Evolutionary conservation across 2,888 invertebrate genomes (phyloP).

Genomic region (Neoaliturus tenellus): DNA sequence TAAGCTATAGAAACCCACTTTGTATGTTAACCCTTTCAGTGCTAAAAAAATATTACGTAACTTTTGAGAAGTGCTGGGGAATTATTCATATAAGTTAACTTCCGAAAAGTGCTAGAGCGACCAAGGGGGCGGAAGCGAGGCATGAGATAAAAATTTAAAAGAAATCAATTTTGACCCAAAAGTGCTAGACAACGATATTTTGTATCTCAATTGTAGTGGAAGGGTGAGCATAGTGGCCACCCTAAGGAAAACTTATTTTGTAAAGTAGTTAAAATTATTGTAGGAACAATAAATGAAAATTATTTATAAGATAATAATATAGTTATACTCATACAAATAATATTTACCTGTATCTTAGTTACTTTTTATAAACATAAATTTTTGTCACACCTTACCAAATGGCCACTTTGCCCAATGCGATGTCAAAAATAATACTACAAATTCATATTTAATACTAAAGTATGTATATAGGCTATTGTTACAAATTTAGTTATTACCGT

Average conservation of each 20-base stretch:
- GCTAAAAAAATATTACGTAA: too few relatives aligned
- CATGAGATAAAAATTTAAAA: too few relatives aligned
- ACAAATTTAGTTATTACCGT: constrained; percentile 28
- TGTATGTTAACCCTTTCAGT: too few relatives aligned
- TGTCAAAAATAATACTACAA: constrained; percentile 47
- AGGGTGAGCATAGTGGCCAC: constrained; percentile 52
- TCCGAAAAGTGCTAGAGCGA: too few relatives aligned
- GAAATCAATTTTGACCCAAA: too few relatives aligned
- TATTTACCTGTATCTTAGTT: constrained; percentile 21
- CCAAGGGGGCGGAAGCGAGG: too few relatives aligned
- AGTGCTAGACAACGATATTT: too few relatives aligned
- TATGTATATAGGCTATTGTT: constrained; percentile 46
- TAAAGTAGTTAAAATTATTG: constrained; percentile 42
- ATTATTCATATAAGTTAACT: too few relatives aligned
- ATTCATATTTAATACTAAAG: constrained; percentile 31
- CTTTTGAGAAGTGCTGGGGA: too few relatives aligned
- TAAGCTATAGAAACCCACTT: too few relatives aligned
- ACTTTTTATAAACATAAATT: constrained; percentile 34
- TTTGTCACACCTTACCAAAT: constrained; percentile 43
- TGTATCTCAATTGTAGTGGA: too few relatives aligned
- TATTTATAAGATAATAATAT: constrained; percentile 35
- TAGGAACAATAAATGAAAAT: constrained; percentile 28
- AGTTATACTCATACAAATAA: constrained; percentile 28
- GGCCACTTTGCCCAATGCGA: constrained; percentile 51
- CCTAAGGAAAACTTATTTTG: constrained; percentile 41